These are phyloP conservation scores for Antennarius maculatus DNA, from an alignment of 2,797 vertebrate species.

Conservation along the genomic window DNA sequence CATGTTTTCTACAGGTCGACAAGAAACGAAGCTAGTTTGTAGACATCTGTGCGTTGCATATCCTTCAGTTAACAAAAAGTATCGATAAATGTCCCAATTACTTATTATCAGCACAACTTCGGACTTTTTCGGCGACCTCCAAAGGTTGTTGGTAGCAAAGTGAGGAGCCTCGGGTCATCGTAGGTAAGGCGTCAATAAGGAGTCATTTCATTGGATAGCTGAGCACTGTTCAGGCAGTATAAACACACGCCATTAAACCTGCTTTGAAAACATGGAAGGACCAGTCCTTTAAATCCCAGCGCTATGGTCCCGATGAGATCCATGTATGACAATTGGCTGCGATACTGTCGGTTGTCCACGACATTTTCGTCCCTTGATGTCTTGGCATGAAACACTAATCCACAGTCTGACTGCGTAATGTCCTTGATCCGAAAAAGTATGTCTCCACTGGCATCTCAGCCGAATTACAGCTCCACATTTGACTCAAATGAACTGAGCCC, in stretches of 20 bases:
- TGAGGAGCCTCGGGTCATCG: slow-evolving; percentile 36
- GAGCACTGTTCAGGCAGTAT: slow-evolving; percentile 76
- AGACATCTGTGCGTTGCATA: slow-evolving; percentile 29
- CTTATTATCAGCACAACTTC: background rate
- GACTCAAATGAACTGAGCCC: slow-evolving; percentile 1
- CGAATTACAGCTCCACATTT: background rate
- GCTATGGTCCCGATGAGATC: background rate
- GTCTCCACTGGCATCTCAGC: background rate
- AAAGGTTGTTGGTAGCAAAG: slow-evolving; percentile 40
- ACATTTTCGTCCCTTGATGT: background rate
- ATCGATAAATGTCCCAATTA: background rate
- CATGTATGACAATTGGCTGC: background rate
- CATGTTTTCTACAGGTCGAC: slow-evolving; percentile 75
- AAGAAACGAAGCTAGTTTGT: slow-evolving; percentile 62
- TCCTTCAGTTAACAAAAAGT: background rate
- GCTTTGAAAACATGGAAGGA: slow-evolving; percentile 50
- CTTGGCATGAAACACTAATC: background rate
- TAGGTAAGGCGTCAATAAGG: slow-evolving; percentile 86
- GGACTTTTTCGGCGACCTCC: slow-evolving; percentile 13
- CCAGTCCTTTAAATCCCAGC: slow-evolving; percentile 29
- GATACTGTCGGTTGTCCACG: background rate
- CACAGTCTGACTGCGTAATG: background rate
- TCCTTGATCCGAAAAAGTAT: slow-evolving; percentile 1
- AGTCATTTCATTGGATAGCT: slow-evolving; percentile 84
- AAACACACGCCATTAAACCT: slow-evolving; percentile 77